Conservation (phyloP, 2,888 invertebrate genomes). For the Sinohyriopsis cumingii region DNA sequence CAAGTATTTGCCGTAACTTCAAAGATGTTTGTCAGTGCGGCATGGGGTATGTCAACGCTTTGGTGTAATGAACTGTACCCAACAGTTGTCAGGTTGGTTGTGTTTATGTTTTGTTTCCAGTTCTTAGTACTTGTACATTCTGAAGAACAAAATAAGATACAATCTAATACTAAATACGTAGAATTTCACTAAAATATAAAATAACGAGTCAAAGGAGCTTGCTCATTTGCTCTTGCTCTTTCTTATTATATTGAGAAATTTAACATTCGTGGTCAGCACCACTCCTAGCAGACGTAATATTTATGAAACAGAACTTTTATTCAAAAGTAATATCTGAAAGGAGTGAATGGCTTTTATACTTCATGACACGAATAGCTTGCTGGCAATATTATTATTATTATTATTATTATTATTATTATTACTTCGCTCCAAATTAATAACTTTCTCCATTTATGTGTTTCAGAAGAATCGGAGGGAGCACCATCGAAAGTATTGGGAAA, state of each 20-base stretch:
- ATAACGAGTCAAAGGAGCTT: too few species aligned
- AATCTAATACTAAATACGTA: too few species aligned
- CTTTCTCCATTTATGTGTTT: slow-evolving; percentile 3
- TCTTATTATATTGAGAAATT: too few species aligned
- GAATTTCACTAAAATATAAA: too few species aligned
- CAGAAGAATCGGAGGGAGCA: slow-evolving; percentile 39
- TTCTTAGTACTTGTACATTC: background rate
- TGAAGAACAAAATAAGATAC: too few species aligned
- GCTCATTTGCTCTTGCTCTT: too few species aligned
- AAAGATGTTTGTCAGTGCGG: slow-evolving; percentile 34
- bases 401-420: background rate
- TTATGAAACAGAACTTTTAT: too few species aligned
- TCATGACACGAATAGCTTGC: background rate
- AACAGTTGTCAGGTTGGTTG: slow-evolving; percentile 41
- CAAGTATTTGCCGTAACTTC: slow-evolving; percentile 32
- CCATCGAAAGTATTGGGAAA: slow-evolving; percentile 30
- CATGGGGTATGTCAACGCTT: slow-evolving; percentile 33
- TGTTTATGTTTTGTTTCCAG: background rate
- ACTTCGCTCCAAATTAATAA: background rate
- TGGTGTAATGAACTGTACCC: slow-evolving; percentile 39
- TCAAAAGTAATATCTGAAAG: too few species aligned
- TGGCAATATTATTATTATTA: background rate
- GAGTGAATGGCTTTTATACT: too few species aligned
- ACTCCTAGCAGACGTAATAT: too few species aligned
- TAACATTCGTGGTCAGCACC: too few species aligned